Evolutionary conservation across 2,888 invertebrate genomes (phyloP), one percentile per base, ranked within the genome.

Genomic region (Tetramorium bicarinatum): DNA sequence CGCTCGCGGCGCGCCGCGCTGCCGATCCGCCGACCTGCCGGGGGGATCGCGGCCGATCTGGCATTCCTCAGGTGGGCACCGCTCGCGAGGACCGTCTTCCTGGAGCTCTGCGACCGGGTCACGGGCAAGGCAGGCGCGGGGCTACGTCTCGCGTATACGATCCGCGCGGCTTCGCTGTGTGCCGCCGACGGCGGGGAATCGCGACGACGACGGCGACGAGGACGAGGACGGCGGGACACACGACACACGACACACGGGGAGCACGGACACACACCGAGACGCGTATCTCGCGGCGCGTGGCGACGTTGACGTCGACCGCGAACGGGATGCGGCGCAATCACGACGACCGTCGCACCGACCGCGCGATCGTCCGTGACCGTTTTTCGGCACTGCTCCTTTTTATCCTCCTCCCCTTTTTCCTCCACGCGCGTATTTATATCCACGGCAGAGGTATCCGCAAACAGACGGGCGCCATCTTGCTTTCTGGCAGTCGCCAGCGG

Each of bases 11-110:
- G 61, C 82, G 69, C 21, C 54, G 34, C 61, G 41, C 49, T 59
- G 41, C 69, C 71, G 47, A 69, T 79, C 44, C n/a, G 67, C 47
- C 61, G 59, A 83, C 15, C 52, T 25, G 84, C 84, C 83, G 69
- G 71, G 34, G 47, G 41, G 44, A 41, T 38, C 82, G 74, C 67
- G 80, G 75, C 84, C 82, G 85, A 89, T 88, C 87, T 87, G 85
- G 88, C 92, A 93, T 92, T 93, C 92, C 92, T 93, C 96, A 90
- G 96, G 93, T 87, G 96, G 96, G 93, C 96, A 96, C 84, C 95
- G 95, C 47, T 59, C 56, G 56, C 56, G n/a, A 95, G 95, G 95
- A 95, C 41, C 95, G 95, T 86, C 95, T 93, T 87, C 89, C 85
- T 87, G 82, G 56, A 85, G 87, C 41, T 47, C 75, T 87, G 82